phyloP scores from a whole-genome alignment of 92 coral and sea anemone genomes.

The Parazoanthus atlanticus region DNA sequence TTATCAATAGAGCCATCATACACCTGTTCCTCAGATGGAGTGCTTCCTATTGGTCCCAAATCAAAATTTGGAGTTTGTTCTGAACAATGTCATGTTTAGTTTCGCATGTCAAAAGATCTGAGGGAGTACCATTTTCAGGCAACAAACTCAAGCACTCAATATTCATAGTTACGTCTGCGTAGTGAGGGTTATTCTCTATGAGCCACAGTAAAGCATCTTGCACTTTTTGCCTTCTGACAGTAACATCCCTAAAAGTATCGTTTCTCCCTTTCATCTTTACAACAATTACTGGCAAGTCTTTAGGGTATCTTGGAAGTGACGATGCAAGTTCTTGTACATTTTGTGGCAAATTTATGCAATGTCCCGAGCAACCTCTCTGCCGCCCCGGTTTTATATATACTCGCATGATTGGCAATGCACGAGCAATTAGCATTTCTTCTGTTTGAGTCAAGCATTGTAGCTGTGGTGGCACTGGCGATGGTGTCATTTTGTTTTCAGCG shows the following conservation, averaged over 20 bases:
- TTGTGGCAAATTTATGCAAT: slow-evolving; percentile 68
- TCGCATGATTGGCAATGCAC: slow-evolving; percentile 53
- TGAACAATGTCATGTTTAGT: slow-evolving; percentile 42
- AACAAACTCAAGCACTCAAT: slow-evolving; percentile 16
- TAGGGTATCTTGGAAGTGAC: no score
- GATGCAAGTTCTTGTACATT: slow-evolving; percentile 59
- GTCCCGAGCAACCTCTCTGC: slow-evolving; percentile 58
- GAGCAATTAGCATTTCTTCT: slow-evolving; percentile 64
- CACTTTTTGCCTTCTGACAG: no score
- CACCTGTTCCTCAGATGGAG: slow-evolving; percentile 24
- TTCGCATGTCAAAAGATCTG: slow-evolving; percentile 44
- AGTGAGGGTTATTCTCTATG: slow-evolving; percentile 21
- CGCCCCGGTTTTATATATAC: slow-evolving; percentile 54
- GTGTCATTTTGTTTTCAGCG: slow-evolving; percentile 17
- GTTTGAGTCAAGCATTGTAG: slow-evolving; percentile 46
- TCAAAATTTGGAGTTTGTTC: not conserved
- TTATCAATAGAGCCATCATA: slow-evolving; percentile 44
- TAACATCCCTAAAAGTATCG: no score
- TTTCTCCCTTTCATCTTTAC: slow-evolving; percentile 46
- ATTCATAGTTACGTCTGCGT: slow-evolving; percentile 30
- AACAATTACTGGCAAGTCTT: no score
- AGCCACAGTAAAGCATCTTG: slow-evolving; percentile 53
- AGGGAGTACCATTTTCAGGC: slow-evolving; percentile 35
- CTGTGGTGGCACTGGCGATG: slow-evolving; percentile 45
- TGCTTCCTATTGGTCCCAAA: slow-evolving; percentile 6